Conservation (phyloP, 2,113 vertebrate genomes). For the Ascaphus truei region DNA sequence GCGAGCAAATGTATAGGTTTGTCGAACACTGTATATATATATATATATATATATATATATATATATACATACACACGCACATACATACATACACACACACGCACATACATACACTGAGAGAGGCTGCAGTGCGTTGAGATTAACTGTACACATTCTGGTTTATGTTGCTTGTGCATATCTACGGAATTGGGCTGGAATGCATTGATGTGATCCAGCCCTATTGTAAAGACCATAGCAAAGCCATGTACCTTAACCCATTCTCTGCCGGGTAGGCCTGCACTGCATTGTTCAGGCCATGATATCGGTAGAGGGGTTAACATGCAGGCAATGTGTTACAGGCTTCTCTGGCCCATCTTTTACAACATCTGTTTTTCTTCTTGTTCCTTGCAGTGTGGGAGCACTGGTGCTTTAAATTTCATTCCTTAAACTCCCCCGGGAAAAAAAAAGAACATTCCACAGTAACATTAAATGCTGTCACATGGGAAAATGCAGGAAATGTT, state of each 20-base stretch:
- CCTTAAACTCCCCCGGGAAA: slow-evolving; percentile 27
- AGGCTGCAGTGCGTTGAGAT: neutral
- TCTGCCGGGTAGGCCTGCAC: neutral
- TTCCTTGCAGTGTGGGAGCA: slow-evolving; percentile 35
- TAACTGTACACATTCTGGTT: neutral
- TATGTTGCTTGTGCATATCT: no score
- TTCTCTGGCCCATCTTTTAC: slow-evolving; percentile 23
- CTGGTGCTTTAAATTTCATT: slow-evolving; percentile 37
- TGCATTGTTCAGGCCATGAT: neutral
- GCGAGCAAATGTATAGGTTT: no score
- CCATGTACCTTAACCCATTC: no score
- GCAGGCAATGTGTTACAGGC: neutral
- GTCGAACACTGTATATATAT: no score
- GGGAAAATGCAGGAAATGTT: slow-evolving; percentile 23
- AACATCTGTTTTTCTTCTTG: slow-evolving; percentile 36
- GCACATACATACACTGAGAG: no score
- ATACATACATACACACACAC: no score
- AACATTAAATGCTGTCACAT: slow-evolving; percentile 28
- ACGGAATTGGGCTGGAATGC: neutral
- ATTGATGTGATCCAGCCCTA: neutral
- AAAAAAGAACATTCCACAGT: slow-evolving; percentile 33
- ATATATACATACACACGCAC: no score
- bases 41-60: no score
- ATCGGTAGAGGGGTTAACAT: slow-evolving; percentile 18
- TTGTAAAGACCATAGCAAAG: no score